phyloP scores from a whole-genome alignment of 2,888 invertebrate genomes.

The Callimorpha dominula region DNA sequence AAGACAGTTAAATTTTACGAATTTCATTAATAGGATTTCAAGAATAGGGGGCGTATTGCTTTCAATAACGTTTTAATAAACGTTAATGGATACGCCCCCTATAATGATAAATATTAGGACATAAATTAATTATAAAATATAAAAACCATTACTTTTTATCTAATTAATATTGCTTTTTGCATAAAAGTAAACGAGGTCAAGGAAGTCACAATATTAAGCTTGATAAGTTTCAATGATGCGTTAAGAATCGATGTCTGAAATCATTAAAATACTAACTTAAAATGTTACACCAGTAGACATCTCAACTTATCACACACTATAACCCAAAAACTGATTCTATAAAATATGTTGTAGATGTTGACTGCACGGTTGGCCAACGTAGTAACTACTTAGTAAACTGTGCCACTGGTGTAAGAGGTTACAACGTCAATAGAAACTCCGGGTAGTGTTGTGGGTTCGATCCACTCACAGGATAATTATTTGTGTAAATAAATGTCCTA shows the following conservation, averaged over 20 bases:
- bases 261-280: background rate
- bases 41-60: background rate
- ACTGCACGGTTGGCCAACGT: too few relatives aligned
- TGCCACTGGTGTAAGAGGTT: too few relatives aligned
- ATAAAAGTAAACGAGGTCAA: background rate
- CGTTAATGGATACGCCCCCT: constrained; percentile 34
- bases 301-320: background rate
- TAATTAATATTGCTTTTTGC: background rate
- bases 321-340: background rate
- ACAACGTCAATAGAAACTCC: too few relatives aligned
- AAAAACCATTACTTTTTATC: background rate
- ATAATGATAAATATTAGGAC: constrained; percentile 17
- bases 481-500: too few relatives aligned
- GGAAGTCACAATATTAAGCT: background rate
- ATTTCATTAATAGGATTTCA: too few relatives aligned
- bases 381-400: too few relatives aligned
- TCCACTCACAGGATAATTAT: too few relatives aligned
- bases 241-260: background rate
- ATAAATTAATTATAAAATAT: background rate
- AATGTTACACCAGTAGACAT: background rate
- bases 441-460: too few relatives aligned
- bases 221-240: background rate
- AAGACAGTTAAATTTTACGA: background rate
- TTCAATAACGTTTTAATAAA: background rate
- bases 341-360: background rate